Conservation (phyloP, 2,888 invertebrate species). For the Lobophora halterata region DNA sequence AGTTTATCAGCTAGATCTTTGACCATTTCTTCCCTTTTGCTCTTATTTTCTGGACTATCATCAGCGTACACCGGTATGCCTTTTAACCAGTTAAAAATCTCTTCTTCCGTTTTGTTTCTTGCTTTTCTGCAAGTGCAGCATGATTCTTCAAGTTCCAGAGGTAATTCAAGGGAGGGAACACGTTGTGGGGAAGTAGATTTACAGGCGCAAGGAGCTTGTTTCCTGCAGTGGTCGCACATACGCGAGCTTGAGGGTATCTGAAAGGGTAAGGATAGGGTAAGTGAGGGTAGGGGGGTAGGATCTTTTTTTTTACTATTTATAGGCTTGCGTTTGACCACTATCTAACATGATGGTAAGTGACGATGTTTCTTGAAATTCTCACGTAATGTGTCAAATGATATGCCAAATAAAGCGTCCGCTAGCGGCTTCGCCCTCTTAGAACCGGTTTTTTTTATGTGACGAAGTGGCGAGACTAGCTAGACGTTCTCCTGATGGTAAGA, state of each 20-base stretch:
- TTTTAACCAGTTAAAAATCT: constrained; percentile 39
- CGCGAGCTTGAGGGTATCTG: not conserved
- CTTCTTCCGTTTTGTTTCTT: constrained; percentile 25
- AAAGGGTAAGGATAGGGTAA: not conserved
- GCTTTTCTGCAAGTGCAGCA: not conserved
- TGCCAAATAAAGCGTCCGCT: no score
- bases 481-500: no score
- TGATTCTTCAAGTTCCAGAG: not conserved
- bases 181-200: not conserved
- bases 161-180: not conserved
- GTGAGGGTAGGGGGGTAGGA: not conserved
- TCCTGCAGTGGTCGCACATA: constrained; percentile 27
- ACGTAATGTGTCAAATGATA: no score
- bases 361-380: no score
- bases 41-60: constrained; percentile 31
- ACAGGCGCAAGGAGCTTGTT: constrained; percentile 26
- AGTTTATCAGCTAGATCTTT: constrained; percentile 33
- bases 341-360: no score
- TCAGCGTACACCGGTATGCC: constrained; percentile 41
- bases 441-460: no score
- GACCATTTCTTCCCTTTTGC: constrained; percentile 30
- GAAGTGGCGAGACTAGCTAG: no score
- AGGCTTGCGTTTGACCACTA: no score
- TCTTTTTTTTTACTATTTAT: no score
- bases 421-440: no score